Base-by-base conservation (phyloP, 2,888 invertebrate genomes). In the Coelinius sp. region DNA sequence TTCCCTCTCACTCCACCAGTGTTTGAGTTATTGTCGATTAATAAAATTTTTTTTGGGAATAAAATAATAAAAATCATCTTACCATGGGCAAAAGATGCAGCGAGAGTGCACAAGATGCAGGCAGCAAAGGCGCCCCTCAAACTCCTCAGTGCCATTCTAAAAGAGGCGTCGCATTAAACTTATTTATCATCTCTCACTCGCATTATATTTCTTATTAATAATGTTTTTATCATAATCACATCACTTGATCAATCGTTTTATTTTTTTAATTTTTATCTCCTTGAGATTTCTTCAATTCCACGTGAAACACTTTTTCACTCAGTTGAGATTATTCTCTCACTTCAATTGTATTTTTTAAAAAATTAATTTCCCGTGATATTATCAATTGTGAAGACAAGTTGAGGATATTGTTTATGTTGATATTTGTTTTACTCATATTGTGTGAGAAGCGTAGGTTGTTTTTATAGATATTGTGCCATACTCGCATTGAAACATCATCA, bases 141-240 rank as follows among this genome's bases (percentile, higher is more conserved):
- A 75, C 73, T 80, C 74, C 76, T 77, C 71, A 79, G 77, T 78
- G 79, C 81, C 82, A 83, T 83, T 77, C 81, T 82, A 82, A 74
- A 73, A 75, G 72, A 75, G 71, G 63, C 70, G 70, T 72, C 70
- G 38, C 41, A 68, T 68, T 35, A 59, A 59, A 49, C 14, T 17
- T 35, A 31, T 27, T 53, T 46, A 68, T n/a, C 73, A 70, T 75
- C 74, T 53, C 72, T 72, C 77, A 75, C 76, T 73, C 71, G 77
- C 79, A 80, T 79, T 76, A 73, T 68, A 70, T 56, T 74, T 22
- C 52, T 69, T 14, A 70, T 63, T 53, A 56, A 49, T 52, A 66
- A 53, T 72, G 59, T 27, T 38, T 2, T 59, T 49, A 52, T 59
- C 38, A 53, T 62, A 20, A 44, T 56, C 65, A 67, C 65, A 35